Percentiles rank a stretch among this genome's conserved stretches.
Evolutionary conservation across 2,113 vertebrate genomes (phyloP).

Genomic region (Actenoides lindsayi): DNA sequence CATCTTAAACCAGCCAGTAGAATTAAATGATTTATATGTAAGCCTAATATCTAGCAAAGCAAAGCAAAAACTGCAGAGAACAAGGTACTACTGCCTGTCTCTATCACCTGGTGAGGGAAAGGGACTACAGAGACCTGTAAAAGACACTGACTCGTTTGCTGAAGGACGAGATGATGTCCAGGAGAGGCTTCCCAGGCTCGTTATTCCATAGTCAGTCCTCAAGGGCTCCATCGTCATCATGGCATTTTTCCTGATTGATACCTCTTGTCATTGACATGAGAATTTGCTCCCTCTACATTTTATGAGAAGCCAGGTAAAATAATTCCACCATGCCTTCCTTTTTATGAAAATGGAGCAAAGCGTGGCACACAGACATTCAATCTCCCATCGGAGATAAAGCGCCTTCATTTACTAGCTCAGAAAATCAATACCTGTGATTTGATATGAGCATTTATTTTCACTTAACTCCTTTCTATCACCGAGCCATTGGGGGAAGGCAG

Average conservation of each 20-base stretch:
- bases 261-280: conserved; percentile 25
- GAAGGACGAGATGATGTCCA: neutral
- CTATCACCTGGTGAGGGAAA: neutral
- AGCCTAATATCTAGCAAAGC: neutral
- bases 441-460: conserved; percentile 76
- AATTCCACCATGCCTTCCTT: conserved; percentile 61
- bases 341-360: conserved; percentile 75
- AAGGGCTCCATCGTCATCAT: neutral
- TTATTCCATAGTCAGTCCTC: conserved; percentile 5
- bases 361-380: conserved; percentile 60
- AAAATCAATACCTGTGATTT: conserved; percentile 77
- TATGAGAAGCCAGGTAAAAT: conserved; percentile 65
- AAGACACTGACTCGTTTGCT: neutral
- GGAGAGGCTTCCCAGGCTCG: neutral
- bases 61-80: conserved; percentile 7
- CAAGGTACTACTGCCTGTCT: neutral
- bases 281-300: conserved; percentile 48
- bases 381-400: conserved; percentile 71
- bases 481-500: conserved; percentile 52
- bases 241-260: conserved; percentile 25
- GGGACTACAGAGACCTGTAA: neutral
- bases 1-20: conserved; percentile 1
- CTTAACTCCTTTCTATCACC: conserved; percentile 72
- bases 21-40: neutral
- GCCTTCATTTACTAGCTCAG: conserved; percentile 71